Conservation (phyloP, 2,888 invertebrate species). For the Melanostoma mellinum region DNA sequence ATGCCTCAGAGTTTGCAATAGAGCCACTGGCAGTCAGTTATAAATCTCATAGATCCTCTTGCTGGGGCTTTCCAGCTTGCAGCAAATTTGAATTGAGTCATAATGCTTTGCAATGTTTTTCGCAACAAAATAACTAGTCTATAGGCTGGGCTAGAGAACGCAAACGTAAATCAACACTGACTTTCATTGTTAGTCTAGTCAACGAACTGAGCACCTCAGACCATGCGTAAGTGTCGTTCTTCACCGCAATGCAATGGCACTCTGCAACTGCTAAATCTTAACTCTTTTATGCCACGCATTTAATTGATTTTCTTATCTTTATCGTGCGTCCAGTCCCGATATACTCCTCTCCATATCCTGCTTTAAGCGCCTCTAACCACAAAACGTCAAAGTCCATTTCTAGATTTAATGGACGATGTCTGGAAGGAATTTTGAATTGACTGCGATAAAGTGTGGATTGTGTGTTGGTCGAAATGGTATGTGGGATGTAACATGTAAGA, state of each 20-base stretch:
- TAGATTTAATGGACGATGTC: constrained; percentile 49
- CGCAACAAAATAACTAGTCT: constrained; percentile 7
- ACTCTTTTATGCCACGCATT: constrained; percentile 42
- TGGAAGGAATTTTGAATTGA: constrained; percentile 25
- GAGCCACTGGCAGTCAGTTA: too few species aligned
- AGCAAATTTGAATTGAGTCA: neutral
- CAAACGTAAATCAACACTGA: constrained; percentile 46
- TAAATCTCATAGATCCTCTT: too few species aligned
- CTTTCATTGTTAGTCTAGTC: constrained; percentile 51
- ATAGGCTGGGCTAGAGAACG: constrained; percentile 4
- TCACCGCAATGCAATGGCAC: constrained; percentile 20
- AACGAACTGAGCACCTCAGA: constrained; percentile 2
- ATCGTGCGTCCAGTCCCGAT: constrained; percentile 59
- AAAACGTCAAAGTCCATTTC: constrained; percentile 37
- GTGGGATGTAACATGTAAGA: constrained; percentile 52
- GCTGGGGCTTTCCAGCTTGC: too few species aligned
- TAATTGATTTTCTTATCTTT: constrained; percentile 70
- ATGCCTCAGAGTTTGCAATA: too few species aligned
- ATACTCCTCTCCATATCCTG: constrained; percentile 18
- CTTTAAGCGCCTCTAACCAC: constrained; percentile 24
- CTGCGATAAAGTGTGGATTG: constrained; percentile 12
- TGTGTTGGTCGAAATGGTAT: constrained; percentile 13
- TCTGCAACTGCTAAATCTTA: constrained; percentile 39
- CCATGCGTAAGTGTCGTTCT: constrained; percentile 18
- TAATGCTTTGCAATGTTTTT: neutral